Conservation (phyloP, 2,113 vertebrate species). For the Vulpes ferrilata region DNA sequence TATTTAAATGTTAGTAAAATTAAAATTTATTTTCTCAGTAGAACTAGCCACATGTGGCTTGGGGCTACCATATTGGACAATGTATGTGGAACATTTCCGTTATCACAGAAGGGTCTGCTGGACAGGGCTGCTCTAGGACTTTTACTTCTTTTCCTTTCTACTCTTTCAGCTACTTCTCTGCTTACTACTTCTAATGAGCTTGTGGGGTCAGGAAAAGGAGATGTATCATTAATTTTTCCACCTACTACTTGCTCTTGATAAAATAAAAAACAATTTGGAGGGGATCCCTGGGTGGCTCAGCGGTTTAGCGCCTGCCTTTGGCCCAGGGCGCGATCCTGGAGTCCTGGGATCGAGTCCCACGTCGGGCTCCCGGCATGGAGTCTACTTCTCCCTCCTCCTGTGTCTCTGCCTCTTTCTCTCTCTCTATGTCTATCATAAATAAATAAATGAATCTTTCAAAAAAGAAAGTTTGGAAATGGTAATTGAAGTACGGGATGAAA, state of each 20-base stretch:
- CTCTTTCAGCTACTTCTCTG: not conserved
- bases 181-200: not conserved
- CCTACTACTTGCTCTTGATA: not conserved
- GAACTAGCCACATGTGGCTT: not conserved
- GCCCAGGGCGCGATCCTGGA: too few species aligned
- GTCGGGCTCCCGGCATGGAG: too few species aligned
- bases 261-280: not conserved
- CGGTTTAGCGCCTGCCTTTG: too few species aligned
- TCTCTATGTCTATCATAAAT: too few species aligned
- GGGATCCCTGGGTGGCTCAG: too few species aligned
- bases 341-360: too few species aligned
- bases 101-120: not conserved
- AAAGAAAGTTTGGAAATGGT: not conserved
- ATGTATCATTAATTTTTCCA: not conserved
- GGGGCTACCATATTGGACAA: not conserved
- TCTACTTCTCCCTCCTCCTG: too few species aligned
- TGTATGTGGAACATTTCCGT: fast-evolving
- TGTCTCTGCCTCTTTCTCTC: too few species aligned
- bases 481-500: not conserved
- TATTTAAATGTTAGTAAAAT: not conserved
- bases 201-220: not conserved
- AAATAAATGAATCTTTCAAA: too few species aligned
- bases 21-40: not conserved
- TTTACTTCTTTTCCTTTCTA: not conserved
- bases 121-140: not conserved